Conservation (phyloP, 2,797 vertebrate species). For the Heteromormyrus szaboi region DNA sequence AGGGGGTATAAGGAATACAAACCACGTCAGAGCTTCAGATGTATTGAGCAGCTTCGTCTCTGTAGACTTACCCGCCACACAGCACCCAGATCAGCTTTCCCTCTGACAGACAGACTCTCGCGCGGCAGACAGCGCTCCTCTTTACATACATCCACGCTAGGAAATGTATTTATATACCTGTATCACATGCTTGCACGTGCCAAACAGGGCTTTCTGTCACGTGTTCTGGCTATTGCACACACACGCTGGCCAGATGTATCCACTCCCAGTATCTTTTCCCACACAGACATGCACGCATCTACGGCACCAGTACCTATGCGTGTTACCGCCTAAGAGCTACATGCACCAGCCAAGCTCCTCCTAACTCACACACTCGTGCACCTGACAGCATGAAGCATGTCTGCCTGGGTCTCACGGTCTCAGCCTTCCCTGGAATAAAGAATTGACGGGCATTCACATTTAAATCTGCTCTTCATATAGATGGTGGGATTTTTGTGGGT, state of each 20-base stretch:
- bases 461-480: not conserved
- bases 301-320: not conserved
- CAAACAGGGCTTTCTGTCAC: not conserved
- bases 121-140: not conserved
- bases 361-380: not conserved
- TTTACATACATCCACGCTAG: not conserved
- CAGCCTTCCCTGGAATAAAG: not conserved
- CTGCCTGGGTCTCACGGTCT: not conserved
- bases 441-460: not conserved
- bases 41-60: slow-evolving; percentile 32
- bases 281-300: not conserved
- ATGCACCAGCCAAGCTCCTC: not conserved
- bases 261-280: not conserved
- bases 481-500: not conserved
- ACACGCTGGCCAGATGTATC: not conserved
- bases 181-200: not conserved
- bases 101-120: not conserved
- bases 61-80: slow-evolving; percentile 30
- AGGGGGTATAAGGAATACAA: slow-evolving; percentile 46
- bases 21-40: slow-evolving; percentile 39
- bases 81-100: slow-evolving; percentile 19
- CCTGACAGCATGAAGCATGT: not conserved
- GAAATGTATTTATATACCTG: not conserved
- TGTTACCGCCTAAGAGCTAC: not conserved
- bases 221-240: not conserved